These are phyloP conservation scores for Reticulitermes speratus DNA, from an alignment of 1,140 invertebrate genomes.

Conservation along the genomic window DNA sequence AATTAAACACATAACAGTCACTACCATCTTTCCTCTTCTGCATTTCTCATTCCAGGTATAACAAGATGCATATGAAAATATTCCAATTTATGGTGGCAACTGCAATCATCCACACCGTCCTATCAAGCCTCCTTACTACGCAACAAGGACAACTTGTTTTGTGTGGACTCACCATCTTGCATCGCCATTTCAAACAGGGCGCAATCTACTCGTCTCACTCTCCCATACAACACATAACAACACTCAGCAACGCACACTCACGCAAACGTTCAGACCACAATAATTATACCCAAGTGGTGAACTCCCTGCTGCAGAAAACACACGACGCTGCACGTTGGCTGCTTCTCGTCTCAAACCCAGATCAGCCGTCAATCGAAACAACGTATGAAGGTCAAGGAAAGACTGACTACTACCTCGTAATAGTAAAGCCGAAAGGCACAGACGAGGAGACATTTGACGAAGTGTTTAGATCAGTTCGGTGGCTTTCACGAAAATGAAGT, in stretches of 20 bases:
- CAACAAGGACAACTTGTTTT: too few species aligned
- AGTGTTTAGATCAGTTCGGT: not conserved
- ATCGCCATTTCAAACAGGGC: too few species aligned
- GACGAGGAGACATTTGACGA: not conserved
- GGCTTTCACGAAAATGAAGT: not conserved
- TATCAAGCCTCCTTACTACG: not conserved
- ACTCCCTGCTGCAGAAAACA: too few species aligned
- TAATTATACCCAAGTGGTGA: too few species aligned
- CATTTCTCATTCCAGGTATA: not conserved
- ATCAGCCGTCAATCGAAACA: not conserved
- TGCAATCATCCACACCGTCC: not conserved
- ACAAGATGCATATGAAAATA: not conserved
- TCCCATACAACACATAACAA: too few species aligned
- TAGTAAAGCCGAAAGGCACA: not conserved
- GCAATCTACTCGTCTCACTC: too few species aligned
- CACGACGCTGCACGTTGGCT: too few species aligned
- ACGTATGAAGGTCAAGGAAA: not conserved
- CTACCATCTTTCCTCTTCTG: too few species aligned
- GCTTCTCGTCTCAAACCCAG: not conserved
- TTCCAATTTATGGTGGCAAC: not conserved
- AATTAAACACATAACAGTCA: too few species aligned
- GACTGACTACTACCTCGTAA: not conserved
- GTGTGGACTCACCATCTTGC: too few species aligned
- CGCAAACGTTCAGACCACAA: too few species aligned
- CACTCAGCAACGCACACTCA: too few species aligned